phyloP scores from a whole-genome alignment of 2,888 invertebrate genomes.

The Chrysolina americana region DNA sequence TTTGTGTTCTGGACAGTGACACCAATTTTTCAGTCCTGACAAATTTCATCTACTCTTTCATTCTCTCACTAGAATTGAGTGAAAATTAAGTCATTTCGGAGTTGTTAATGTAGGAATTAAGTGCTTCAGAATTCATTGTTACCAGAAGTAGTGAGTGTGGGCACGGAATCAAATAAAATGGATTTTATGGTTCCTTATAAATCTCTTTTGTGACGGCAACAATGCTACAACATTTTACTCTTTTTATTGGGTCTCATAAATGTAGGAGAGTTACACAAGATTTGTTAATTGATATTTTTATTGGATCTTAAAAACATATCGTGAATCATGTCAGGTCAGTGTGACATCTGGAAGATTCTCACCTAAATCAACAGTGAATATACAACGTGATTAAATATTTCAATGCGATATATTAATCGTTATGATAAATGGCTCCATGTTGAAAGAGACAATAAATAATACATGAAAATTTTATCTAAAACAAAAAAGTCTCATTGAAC shows the following conservation, averaged over 20 bases:
- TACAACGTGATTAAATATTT: conserved; percentile 18
- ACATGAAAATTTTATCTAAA: too few relatives aligned
- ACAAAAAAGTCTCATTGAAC: too few relatives aligned
- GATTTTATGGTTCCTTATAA: conserved; percentile 57
- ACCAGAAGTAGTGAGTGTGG: conserved; percentile 58
- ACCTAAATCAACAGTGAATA: conserved; percentile 31
- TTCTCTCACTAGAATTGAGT: conserved; percentile 4
- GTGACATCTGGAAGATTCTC: conserved; percentile 32
- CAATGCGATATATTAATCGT: background rate
- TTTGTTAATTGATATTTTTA: conserved; percentile 48
- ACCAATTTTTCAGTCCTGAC: background rate
- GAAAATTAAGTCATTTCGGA: conserved; percentile 9
- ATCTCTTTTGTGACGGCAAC: conserved; percentile 42
- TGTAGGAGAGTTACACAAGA: conserved; percentile 43
- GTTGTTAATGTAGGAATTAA: conserved; percentile 22
- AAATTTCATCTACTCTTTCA: background rate
- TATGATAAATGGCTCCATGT: background rate
- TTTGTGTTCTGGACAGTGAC: background rate
- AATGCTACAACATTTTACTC: conserved; percentile 38
- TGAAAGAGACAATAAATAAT: too few relatives aligned
- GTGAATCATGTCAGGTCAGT: conserved; percentile 43
- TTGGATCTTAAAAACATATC: conserved; percentile 32
- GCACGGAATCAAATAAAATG: conserved; percentile 54
- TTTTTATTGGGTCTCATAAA: conserved; percentile 43
- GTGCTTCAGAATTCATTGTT: conserved; percentile 47